Base-by-base conservation (phyloP, 2,888 invertebrate genomes). In the Lepeophtheirus nordmannii region DNA sequence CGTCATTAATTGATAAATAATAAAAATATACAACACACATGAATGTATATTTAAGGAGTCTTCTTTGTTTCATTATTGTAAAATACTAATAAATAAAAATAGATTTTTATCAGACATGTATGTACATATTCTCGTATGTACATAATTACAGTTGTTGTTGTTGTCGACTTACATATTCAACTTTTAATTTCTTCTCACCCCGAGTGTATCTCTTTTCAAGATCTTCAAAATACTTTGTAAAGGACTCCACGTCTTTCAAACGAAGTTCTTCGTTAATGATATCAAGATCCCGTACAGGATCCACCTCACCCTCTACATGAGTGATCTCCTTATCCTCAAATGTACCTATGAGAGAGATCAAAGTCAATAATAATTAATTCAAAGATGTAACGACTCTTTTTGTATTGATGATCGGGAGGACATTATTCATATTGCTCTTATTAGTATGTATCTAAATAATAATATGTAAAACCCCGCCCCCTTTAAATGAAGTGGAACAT, bases 291-390 rank as follows among this genome's bases (percentile, higher is more conserved):
- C 98, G 82, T 0, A 94, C 85, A 0, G 98, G 98, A 76, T 99
- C 86, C 1, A 99, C 94, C 69, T 98, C 97, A 0, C 98, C 98
- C 76, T 99, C 98, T 0, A 98, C 86, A 75, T 99, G 98, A 62
- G 90, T 93, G 0, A 99, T 94, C 73, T 96, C 94, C 67, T 92
- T 90, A 73, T 96, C 94, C 70, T 96, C 96, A 75, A 98, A 98
- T 10, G 91, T 93, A 73, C 92, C 92, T 92, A 72, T 10, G 70
- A 70, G 62, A 70, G 69, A 30, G 7, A 30, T 2, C 2, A 67
- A 39, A 39, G 17, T 8, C 20, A 60, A 38, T 60, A 22, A 39
- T 9, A 22, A 23, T 20, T 60, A 60, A 60, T 60, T 22, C 60
- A 60, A 22, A 60, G 20, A 17, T 20, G 30, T 60, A 60, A 60